Evolutionary conservation across 1,140 invertebrate genomes (phyloP).

Genomic region (Trichonephila inaurata): DNA sequence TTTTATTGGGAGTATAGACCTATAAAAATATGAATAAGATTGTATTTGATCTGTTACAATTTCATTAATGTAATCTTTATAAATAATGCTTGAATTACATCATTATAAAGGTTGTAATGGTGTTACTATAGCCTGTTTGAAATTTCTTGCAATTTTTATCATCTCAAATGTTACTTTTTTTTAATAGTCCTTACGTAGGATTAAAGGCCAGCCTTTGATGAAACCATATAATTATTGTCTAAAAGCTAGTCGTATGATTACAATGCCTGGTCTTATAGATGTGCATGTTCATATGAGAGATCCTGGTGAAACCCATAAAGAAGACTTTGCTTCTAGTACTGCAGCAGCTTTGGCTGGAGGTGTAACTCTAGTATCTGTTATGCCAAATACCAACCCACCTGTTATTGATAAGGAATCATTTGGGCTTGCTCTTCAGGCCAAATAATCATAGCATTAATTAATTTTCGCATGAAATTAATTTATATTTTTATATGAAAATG

Average conservation of each 20-base stretch:
- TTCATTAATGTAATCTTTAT: no score
- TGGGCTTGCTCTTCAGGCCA: conserved; percentile 89
- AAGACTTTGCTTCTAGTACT: conserved; percentile 96
- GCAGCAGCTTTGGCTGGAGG: conserved; percentile 98
- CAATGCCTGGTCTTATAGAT: conserved; percentile 97
- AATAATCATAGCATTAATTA: not conserved
- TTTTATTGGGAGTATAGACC: no score
- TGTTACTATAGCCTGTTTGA: no score
- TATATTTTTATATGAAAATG: not conserved
- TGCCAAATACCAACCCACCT: conserved; percentile 99
- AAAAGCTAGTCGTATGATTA: conserved; percentile 91
- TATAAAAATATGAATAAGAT: no score
- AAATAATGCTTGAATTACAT: no score
- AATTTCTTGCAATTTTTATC: no score
- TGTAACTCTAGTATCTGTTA: conserved; percentile 96
- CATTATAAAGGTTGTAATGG: no score
- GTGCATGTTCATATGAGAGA: conserved; percentile 98
- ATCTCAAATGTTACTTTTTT: not conserved
- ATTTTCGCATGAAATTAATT: not conserved
- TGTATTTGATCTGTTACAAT: no score
- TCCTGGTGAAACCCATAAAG: conserved; percentile 97
- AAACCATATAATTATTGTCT: conserved; percentile 98
- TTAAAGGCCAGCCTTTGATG: conserved; percentile 89
- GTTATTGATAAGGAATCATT: conserved; percentile 91
- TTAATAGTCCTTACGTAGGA: conserved; percentile 86